Conservation (phyloP, 1,140 invertebrate species). For the Melipona quadrifasciata region DNA sequence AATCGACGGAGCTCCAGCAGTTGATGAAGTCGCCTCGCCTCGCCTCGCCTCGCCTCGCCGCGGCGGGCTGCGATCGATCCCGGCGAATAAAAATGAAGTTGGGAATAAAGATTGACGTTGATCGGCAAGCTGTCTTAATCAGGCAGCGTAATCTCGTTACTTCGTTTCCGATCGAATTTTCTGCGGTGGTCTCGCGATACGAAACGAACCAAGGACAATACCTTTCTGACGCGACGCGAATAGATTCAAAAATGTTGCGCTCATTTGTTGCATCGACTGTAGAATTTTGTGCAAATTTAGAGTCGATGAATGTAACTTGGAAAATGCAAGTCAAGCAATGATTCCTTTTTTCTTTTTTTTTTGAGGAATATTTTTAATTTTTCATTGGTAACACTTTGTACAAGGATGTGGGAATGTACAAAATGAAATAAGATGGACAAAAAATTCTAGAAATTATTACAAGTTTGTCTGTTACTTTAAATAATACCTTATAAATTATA, state of each 20-base stretch:
- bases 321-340: no score
- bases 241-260: neutral
- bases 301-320: no score
- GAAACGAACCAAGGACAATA: neutral
- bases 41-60: conserved; percentile 5
- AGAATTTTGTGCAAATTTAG: no score
- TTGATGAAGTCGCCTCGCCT: conserved; percentile 31
- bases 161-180: neutral
- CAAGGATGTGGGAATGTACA: no score
- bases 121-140: conserved; percentile 6
- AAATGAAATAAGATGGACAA: no score
- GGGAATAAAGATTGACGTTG: conserved; percentile 25
- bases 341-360: no score
- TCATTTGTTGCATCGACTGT: no score
- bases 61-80: neutral
- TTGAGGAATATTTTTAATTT: no score
- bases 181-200: neutral
- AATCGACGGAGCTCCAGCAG: conserved; percentile 16
- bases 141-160: neutral
- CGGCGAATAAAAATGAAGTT: conserved; percentile 19
- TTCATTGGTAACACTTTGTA: no score
- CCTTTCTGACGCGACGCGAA: neutral
- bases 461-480: no score
- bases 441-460: no score
- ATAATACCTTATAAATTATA: no score